Evolutionary conservation across 2,888 invertebrate genomes (phyloP), one percentile per base, ranked within the genome.

Genomic region (Xanthorhoe spadicearia): DNA sequence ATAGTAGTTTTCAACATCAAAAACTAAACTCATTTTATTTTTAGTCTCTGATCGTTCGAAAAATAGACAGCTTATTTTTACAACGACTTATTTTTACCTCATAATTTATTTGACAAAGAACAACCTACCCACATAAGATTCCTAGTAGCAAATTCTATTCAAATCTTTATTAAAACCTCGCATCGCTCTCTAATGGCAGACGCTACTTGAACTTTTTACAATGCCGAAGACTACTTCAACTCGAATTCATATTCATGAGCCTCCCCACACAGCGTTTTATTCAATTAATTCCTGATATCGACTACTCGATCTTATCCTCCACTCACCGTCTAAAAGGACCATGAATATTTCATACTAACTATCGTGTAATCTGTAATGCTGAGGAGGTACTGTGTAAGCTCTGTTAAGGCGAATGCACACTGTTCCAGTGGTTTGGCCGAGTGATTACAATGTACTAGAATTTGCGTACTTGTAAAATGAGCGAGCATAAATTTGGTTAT

Each of bases 231-330:
- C 83, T 84, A 84, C 84, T 89, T 84, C 78, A 83, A 75, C 75
- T 71, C 69, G 75, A 76, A 87, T 90, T 83, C 88, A 92, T 91
- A 92, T 90, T 92, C 90, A 92, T 90, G 89, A 88, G 78, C 71
- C 78, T 74, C 78, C 79, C 81, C 81, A 82, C 81, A 80, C 80
- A 81, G 84, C 81, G 82, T 87, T 90, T 89, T 87, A 90, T 92
- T 90, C 89, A 90, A 92, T 92, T 92, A 92, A 88, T 87, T 83
- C 80, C 74, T 79, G 83, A 88, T 89, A 90, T 72, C 74, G 68
- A 59, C 72, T 65, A 61, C 72, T 74, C 71, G 77, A 82, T 80
- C 81, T 80, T 74, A 77, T 78, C 75, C 60, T 75, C 77, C 76
- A 77, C 79, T 77, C 72, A 72, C 61, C 64, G 74, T 77, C 77